These are phyloP conservation scores for Samia ricini DNA, from an alignment of 1,140 invertebrate genomes.

Conservation along the genomic window DNA sequence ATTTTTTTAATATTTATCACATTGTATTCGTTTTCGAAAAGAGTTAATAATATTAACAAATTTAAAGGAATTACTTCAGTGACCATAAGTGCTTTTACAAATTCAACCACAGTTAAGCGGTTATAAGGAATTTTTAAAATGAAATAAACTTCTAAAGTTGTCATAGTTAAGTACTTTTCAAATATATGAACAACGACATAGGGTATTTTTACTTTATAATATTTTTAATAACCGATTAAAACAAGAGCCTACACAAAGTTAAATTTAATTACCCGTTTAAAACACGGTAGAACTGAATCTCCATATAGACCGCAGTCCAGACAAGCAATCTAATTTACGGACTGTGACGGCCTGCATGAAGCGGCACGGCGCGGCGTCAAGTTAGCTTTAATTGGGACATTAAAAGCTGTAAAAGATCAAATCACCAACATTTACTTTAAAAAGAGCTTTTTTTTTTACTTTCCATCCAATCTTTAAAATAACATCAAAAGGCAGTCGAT, in stretches of 20 bases:
- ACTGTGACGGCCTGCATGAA: constrained; percentile 35
- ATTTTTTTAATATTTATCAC: too few species aligned
- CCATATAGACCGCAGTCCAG: constrained; percentile 12
- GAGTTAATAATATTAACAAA: too few species aligned
- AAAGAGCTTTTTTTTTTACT: not conserved
- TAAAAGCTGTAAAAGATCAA: constrained; percentile 16
- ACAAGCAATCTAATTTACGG: constrained; percentile 45
- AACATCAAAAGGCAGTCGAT: too few species aligned
- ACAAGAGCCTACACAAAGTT: not conserved
- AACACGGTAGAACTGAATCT: constrained; percentile 8
- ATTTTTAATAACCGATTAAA: not conserved
- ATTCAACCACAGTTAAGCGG: too few species aligned
- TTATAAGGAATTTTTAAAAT: too few species aligned
- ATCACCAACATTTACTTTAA: constrained; percentile 1
- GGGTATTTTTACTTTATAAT: not conserved
- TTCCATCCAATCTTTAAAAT: not conserved
- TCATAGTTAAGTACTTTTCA: too few species aligned
- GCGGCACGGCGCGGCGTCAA: constrained; percentile 23
- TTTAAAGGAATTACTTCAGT: too few species aligned
- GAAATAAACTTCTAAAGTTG: too few species aligned
- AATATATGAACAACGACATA: not conserved
- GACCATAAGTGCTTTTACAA: too few species aligned
- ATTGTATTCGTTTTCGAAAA: too few species aligned
- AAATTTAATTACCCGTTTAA: constrained; percentile 4
- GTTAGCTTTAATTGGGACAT: constrained; percentile 47